Conservation (phyloP, 2,797 vertebrate species). For the Gorsachius magnificus region DNA sequence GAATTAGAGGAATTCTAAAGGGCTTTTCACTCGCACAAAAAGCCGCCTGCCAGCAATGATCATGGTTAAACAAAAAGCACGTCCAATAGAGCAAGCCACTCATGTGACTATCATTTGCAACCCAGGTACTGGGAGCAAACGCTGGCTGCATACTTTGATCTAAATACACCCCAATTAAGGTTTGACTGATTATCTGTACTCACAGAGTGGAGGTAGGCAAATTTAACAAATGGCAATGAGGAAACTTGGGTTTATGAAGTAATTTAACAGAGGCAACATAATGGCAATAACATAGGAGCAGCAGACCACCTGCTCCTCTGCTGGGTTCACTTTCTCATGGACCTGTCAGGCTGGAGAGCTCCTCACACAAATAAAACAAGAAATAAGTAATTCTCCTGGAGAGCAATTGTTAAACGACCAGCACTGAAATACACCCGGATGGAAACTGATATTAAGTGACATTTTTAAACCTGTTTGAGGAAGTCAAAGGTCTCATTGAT, state of each 20-base stretch:
- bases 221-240: conserved; percentile 47
- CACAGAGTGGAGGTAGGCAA: conserved; percentile 54
- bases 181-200: conserved; percentile 55
- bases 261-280: conserved; percentile 62
- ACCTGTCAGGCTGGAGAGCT: conserved; percentile 24
- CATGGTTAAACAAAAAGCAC: conserved; percentile 71
- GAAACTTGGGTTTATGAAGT: conserved; percentile 53
- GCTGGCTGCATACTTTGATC: conserved; percentile 47
- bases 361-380: conserved; percentile 40
- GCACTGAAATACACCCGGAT: not conserved
- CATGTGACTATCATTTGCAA: conserved; percentile 64
- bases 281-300: conserved; percentile 56
- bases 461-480: conserved; percentile 31
- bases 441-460: conserved; percentile 43
- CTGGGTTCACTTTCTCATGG: conserved; percentile 58
- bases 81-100: conserved; percentile 68
- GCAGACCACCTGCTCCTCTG: conserved; percentile 52
- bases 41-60: conserved; percentile 68
- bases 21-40: conserved; percentile 60
- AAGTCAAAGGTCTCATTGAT: conserved; percentile 7
- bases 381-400: conserved; percentile 48
- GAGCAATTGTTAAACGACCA: conserved; percentile 1
- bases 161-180: conserved; percentile 48
- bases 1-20: conserved; percentile 71
- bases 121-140: conserved; percentile 39